Conservation (phyloP, 2,888 invertebrate genomes). For the Drosophila pseudotakahashii region DNA sequence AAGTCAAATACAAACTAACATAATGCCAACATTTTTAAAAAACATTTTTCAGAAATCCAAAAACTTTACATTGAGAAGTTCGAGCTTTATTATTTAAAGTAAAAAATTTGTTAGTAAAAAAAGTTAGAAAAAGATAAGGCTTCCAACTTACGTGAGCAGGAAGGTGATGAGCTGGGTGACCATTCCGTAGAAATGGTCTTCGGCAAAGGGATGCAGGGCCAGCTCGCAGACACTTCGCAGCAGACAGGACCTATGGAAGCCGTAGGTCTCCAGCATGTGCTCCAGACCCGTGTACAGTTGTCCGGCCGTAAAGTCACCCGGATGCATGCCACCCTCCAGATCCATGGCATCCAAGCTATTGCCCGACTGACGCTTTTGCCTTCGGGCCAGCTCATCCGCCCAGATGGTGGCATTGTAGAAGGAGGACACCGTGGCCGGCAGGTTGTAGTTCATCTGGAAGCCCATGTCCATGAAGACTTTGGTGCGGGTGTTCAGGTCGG, state of each 20-base stretch:
- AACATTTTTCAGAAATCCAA: no score
- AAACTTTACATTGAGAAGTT: no score
- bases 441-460: constrained; percentile 82
- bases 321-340: constrained; percentile 52
- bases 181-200: constrained; percentile 85
- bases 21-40: no score
- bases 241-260: constrained; percentile 88
- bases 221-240: constrained; percentile 88
- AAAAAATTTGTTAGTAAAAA: no score
- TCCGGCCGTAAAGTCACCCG: constrained; percentile 79
- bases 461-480: constrained; percentile 82
- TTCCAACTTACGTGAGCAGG: constrained; percentile 87
- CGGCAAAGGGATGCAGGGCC: constrained; percentile 87
- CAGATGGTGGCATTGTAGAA: constrained; percentile 80
- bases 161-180: constrained; percentile 88
- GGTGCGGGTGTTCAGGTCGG: constrained; percentile 66
- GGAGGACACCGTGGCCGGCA: constrained; percentile 71
- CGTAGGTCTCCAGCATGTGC: constrained; percentile 83
- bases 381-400: constrained; percentile 62
- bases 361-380: constrained; percentile 50
- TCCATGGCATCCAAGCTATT: constrained; percentile 8
- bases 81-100: no score
- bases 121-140: no score
- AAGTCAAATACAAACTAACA: no score
- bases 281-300: constrained; percentile 78